Evolutionary conservation across 2,797 vertebrate species (phyloP).

Genomic region (Tragopan temminckii): DNA sequence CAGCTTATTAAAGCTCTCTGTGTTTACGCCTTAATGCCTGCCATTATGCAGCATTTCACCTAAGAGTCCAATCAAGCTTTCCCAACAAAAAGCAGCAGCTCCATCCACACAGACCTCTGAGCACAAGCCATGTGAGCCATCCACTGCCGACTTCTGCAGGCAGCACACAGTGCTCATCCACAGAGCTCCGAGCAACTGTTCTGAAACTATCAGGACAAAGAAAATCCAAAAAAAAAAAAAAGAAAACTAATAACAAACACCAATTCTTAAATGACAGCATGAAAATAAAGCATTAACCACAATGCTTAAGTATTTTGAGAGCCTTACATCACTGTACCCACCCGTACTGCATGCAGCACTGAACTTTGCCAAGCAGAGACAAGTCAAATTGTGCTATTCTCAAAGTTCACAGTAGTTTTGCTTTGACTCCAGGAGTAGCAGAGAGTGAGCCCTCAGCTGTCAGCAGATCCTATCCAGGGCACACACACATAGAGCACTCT

Average conservation of each 20-base stretch:
- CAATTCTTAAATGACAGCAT: background rate
- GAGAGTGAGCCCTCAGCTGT: background rate
- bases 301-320: background rate
- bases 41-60: background rate
- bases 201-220: background rate
- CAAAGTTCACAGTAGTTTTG: background rate
- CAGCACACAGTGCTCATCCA: background rate
- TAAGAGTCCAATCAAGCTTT: background rate
- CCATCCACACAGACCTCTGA: background rate
- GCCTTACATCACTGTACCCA: background rate
- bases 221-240: background rate
- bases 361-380: background rate
- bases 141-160: background rate
- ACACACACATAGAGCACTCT: rapidly evolving
- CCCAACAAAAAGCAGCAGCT: background rate
- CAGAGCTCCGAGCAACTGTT: background rate
- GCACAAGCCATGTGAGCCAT: rapidly evolving
- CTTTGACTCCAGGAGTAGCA: background rate
- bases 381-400: background rate
- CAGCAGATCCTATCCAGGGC: background rate
- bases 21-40: background rate
- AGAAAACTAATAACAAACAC: background rate
- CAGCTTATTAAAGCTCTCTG: background rate
- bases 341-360: background rate
- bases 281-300: background rate